Conservation (phyloP, 2,113 vertebrate genomes). For the Ibidorhyncha struthersii region DNA sequence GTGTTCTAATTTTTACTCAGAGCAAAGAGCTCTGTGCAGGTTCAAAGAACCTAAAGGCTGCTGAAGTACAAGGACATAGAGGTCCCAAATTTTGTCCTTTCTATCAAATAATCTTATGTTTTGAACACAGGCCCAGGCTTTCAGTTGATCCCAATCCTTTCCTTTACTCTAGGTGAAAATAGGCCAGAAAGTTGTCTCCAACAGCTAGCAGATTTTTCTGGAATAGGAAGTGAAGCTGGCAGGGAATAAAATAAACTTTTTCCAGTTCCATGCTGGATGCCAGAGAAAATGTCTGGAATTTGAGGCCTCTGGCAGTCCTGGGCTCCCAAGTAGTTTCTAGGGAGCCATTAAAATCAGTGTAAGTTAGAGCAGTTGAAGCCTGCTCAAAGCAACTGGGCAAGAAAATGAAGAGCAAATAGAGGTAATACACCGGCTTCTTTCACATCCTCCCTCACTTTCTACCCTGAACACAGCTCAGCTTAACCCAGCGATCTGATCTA, state of each 20-base stretch:
- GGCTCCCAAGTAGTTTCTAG: background rate
- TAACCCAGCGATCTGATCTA: background rate
- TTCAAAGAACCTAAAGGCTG: background rate
- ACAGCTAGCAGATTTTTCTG: conserved; percentile 19
- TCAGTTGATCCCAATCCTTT: background rate
- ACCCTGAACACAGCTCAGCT: background rate
- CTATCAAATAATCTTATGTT: background rate
- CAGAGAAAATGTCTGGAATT: conserved; percentile 45
- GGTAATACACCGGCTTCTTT: background rate
- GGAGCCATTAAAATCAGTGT: background rate
- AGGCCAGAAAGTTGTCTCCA: background rate
- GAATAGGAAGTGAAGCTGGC: background rate
- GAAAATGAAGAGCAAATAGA: background rate
- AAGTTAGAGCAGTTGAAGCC: background rate
- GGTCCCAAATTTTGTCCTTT: background rate
- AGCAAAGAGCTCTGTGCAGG: background rate
- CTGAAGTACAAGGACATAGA: background rate
- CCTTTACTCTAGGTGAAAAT: background rate
- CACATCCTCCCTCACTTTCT: background rate
- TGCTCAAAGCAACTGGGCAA: background rate
- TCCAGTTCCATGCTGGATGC: background rate
- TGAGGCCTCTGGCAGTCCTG: background rate
- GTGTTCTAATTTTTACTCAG: background rate
- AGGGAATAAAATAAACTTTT: conserved; percentile 21
- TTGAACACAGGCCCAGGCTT: background rate